Percentiles rank a stretch among this genome's conserved stretches.
These are phyloP conservation scores for Abscondita cerata DNA, from an alignment of 2,888 invertebrate species.

Conservation along the genomic window DNA sequence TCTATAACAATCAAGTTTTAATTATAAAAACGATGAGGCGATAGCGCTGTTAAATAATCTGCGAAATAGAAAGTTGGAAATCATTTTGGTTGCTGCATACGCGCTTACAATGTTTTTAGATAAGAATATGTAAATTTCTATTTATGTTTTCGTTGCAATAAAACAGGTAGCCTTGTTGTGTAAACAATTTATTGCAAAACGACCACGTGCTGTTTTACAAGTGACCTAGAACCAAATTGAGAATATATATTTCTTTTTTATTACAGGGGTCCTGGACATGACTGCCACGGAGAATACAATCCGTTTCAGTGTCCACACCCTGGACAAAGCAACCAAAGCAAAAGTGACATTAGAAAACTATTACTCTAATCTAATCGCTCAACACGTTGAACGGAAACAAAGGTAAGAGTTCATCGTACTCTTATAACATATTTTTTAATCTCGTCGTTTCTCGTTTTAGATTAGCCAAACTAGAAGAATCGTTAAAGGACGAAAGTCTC, in stretches of 20 bases:
- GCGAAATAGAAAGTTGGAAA: too few relatives aligned
- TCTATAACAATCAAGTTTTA: too few relatives aligned
- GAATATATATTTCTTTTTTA: not conserved
- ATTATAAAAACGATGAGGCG: too few relatives aligned
- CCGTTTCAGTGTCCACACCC: constrained; percentile 95
- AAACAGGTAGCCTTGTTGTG: constrained; percentile 3
- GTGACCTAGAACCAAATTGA: constrained; percentile 7
- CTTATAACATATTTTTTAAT: constrained; percentile 1
- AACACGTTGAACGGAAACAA: constrained; percentile 97
- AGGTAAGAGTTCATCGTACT: constrained; percentile 62
- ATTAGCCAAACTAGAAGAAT: constrained; percentile 92
- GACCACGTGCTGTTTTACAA: not conserved
- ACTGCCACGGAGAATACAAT: constrained; percentile 83
- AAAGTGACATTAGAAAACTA: constrained; percentile 99
- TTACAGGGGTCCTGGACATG: constrained; percentile 82
- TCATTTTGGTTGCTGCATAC: too few relatives aligned
- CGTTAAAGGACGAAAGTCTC: constrained; percentile 93
- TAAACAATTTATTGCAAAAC: constrained; percentile 8
- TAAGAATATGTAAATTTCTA: constrained; percentile 1
- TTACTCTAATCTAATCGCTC: constrained; percentile 97
- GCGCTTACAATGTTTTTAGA: not conserved
- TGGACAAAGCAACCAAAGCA: constrained; percentile 98
- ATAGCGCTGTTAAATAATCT: too few relatives aligned
- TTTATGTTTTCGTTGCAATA: not conserved
- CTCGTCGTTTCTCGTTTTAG: constrained; percentile 56